Evolutionary conservation across 2,113 vertebrate genomes (phyloP).

Genomic region (Notiomystis cincta): DNA sequence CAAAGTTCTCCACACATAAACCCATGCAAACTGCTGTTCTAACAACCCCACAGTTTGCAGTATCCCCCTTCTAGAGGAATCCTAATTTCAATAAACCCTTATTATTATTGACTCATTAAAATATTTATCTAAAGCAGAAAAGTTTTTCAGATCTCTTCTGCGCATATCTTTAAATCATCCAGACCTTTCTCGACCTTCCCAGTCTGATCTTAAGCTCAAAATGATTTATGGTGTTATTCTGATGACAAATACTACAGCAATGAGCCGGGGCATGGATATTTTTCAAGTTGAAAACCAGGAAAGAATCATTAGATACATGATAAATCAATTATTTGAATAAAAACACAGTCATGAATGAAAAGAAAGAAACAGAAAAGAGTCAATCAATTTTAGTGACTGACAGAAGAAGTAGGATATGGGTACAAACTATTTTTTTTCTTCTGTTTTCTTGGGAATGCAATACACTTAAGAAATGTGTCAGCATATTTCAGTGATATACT

Average conservation of each 20-base stretch:
- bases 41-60: neutral
- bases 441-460: neutral
- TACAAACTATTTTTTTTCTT: neutral
- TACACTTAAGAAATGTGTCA: neutral
- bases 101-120: neutral
- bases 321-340: constrained; percentile 22
- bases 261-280: neutral
- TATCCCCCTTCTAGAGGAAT: neutral
- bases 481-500: neutral
- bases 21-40: neutral
- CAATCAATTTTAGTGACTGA: neutral
- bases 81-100: neutral
- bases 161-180: neutral
- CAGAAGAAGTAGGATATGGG: neutral
- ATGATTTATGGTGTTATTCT: constrained; percentile 11
- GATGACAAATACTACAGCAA: constrained; percentile 7
- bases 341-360: neutral
- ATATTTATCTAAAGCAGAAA: neutral
- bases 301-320: constrained; percentile 2
- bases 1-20: neutral
- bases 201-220: neutral
- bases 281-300: constrained; percentile 38
- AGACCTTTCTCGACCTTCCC: neutral
- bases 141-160: neutral
- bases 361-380: neutral